Evolutionary conservation across 2,888 invertebrate genomes (phyloP).

Genomic region (Pecten maximus): DNA sequence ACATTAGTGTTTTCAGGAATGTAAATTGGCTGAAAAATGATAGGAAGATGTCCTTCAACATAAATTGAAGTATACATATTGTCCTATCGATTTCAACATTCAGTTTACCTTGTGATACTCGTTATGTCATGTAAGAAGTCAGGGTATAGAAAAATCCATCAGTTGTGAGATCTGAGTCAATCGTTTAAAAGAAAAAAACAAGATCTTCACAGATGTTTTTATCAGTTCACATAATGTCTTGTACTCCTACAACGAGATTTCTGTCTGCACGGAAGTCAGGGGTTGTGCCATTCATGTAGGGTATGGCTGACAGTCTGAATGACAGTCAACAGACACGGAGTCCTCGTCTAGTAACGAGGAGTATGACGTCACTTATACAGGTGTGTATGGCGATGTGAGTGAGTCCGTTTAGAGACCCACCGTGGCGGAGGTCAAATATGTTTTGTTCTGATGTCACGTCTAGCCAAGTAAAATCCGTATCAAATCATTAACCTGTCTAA

Average conservation of each 20-base stretch:
- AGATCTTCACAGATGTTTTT: background rate
- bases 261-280: background rate
- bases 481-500: constrained; percentile 8
- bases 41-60: constrained; percentile 23
- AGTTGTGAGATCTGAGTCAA: background rate
- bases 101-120: background rate
- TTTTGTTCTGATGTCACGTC: background rate
- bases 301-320: background rate
- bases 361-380: constrained; percentile 9
- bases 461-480: constrained; percentile 14
- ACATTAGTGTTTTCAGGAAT: background rate
- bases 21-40: constrained; percentile 12
- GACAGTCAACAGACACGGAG: background rate
- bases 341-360: background rate
- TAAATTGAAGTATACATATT: background rate
- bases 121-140: constrained; percentile 29
- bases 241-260: background rate
- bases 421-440: background rate
- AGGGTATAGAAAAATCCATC: background rate
- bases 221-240: background rate
- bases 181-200: background rate
- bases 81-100: constrained; percentile 1
- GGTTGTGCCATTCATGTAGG: background rate
- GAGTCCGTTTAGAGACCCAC: constrained; percentile 13
- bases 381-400: background rate